Evolutionary conservation across 1,140 invertebrate species (phyloP), one percentile per base, ranked within the genome.

Genomic region (Dinoponera quadriceps): DNA sequence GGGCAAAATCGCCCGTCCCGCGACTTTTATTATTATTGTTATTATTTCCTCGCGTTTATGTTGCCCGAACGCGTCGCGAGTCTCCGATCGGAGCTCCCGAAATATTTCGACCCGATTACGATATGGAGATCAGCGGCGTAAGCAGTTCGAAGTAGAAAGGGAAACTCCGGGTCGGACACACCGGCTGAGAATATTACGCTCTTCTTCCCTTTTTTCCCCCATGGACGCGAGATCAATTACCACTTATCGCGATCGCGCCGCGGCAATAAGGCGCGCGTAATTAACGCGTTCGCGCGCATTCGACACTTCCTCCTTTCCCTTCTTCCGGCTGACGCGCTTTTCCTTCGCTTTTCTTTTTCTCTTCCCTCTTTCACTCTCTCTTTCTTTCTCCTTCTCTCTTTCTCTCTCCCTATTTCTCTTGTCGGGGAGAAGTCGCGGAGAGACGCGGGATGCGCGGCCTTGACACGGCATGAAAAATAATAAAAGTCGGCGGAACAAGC

Each of bases 391-490:
- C 11, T 11, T 44, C 38, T 44, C 38, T 44, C 38, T 44, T 9
- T 44, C 38, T 44, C 38, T 9, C 38, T 44, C 38, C 11, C 38
- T 44, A 1, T 44, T 9, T 44, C 38, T 44, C 38, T 4, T 44
- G 7, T 44, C 38, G 38, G n/a, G 16, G 7, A 69, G 33, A 44
- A 44, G 60, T 11, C 3, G 20, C 44, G 29, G 57, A 78, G 22
- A 69, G 60, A 74, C 80, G 51, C 77, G 86, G 88, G 82, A 89
- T n/a, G n/a, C 90, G 83, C 88, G 91, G 86, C 92, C 92, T 93
- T 93, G 92, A 92, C 92, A 92, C 85, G 88, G 16, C 88, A 91
- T 90, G 87, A 90, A 90, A n/a, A 90, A 92, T 88, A 91, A 91
- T 90, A 90, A 90, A 92, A 87, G 89, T 89, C 86, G 86, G 65